phyloP scores from a whole-genome alignment of 2,797 vertebrate genomes.

The Hydrophis major region DNA sequence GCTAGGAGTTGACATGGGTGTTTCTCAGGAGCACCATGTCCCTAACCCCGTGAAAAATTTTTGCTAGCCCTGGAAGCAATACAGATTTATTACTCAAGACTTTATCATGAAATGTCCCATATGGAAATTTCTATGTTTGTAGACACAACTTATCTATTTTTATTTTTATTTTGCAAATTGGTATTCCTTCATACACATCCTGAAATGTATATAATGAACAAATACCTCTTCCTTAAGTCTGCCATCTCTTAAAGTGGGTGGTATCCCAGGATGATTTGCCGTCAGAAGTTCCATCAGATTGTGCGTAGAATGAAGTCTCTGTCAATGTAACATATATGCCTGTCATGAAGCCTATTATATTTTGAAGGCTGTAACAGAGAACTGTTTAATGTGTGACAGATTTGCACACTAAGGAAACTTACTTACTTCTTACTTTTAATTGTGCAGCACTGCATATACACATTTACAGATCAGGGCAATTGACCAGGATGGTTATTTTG shows the following conservation, averaged over 20 bases:
- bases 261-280: conserved; percentile 91
- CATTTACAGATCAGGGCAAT: neutral
- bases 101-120: neutral
- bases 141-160: neutral
- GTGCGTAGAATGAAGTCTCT: conserved; percentile 98
- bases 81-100: neutral
- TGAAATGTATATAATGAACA: conserved; percentile 28
- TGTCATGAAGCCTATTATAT: conserved; percentile 3
- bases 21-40: neutral
- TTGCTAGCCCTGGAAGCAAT: neutral
- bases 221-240: conserved; percentile 89
- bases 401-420: neutral
- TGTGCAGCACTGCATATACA: neutral
- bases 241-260: conserved; percentile 91
- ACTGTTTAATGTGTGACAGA: conserved; percentile 35
- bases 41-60: neutral
- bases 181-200: neutral
- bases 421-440: neutral
- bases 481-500: neutral
- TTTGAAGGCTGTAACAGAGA: conserved; percentile 11
- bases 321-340: conserved; percentile 38
- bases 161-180: neutral
- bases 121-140: neutral
- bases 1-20: neutral
- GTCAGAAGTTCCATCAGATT: conserved; percentile 91